Base-by-base conservation (phyloP, 1,140 invertebrate genomes). In the Tyrophagus putrescentiae region DNA sequence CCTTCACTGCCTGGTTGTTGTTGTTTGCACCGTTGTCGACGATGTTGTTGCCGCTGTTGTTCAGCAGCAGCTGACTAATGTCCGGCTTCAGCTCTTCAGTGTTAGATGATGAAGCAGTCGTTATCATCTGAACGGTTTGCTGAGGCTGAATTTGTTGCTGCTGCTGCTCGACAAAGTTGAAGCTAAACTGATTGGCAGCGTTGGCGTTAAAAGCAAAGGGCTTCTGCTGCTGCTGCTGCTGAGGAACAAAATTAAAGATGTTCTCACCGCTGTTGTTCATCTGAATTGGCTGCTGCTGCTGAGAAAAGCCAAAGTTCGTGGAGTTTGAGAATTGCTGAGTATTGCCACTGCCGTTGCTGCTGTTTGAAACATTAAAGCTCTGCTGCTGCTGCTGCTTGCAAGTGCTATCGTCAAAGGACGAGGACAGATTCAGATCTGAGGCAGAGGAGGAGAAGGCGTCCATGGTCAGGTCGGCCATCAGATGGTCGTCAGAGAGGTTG, bases 1-100 rank as follows among this genome's bases (percentile, higher is more conserved):
- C 31, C 16, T 54, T 54, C 3, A 54, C 52, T 34, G 39, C 39
- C 28, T 54, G 52, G n/a, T 34, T 48, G 21, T 52, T 52, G 27
- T 13, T 31, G n/a, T 54, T 54, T 7, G 3, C 1, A 23, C 39
- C 39, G 11, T 28, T 13, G 11, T 54, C 7, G 4, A 32, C 3
- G 2, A 2, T 13, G 25, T 9, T 52, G n/a, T 21, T 52, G n/a
- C 7, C 7, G 18, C 45, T 48, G 45, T 7, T 48, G 45, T 18
- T 21, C 21, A 6, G 6, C 6, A 28, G 27, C 25, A 52, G 48
- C n/a, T 54, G n/a, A n/a, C n/a, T n/a, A n/a, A 6, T 48, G 45
- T 18, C 18, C 21, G 6, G 6, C 6, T 52, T 52, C 25, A 52
- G 48, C n/a, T 54, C 7, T 13, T 27, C 13, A 11, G 39, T 54